Evolutionary conservation across 2,797 vertebrate genomes (phyloP), one percentile per base, ranked within the genome.

Genomic region (Siniperca scherzeri): DNA sequence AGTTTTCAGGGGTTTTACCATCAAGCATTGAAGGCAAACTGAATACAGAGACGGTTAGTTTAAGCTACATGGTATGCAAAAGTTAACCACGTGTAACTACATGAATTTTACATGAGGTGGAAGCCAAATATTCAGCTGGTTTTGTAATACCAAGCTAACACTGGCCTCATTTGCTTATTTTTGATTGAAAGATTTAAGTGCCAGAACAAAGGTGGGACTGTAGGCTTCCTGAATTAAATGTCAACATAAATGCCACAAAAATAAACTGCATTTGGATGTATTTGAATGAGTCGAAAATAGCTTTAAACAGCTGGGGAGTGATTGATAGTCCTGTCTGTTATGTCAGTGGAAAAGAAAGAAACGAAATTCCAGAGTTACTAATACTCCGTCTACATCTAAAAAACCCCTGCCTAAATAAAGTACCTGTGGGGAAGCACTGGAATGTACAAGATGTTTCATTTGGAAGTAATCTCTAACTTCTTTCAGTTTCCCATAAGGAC

Each of bases 401-500:
- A 52, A 22, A 5, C 11, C n/a, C 12, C 38, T 27, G 5, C 30
- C 27, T 55, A 7, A 78, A 82, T 40, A 50, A 38, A 59, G 10
- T 0, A 44, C 25, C 16, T 59, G 48, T 46, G 38, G n/a, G 42
- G 22, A 56, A 65, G 30, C 52, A 60, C 36, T n/a, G 46, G 42
- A 55, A 69, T 22, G 12, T 50, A 22, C 42, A 52, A 48, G 48
- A 38, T 42, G 69, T 59, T 70, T 74, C 5, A 59, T 78, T 53
- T 56, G 40, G 27, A 57, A 64, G 17, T 57, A n/a, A 44, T 62
- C 12, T 65, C 44, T 38, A 11, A 59, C 14, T 2, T 78, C 59
- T 68, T 57, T 66, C 36, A 46, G 9, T 72, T 73, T 65, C 48
- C 70, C 48, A 40, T 7, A 61, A 70, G 46, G 76, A 59, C 40